Conservation (phyloP, 2,113 vertebrate species). For the Lepus timidus region DNA sequence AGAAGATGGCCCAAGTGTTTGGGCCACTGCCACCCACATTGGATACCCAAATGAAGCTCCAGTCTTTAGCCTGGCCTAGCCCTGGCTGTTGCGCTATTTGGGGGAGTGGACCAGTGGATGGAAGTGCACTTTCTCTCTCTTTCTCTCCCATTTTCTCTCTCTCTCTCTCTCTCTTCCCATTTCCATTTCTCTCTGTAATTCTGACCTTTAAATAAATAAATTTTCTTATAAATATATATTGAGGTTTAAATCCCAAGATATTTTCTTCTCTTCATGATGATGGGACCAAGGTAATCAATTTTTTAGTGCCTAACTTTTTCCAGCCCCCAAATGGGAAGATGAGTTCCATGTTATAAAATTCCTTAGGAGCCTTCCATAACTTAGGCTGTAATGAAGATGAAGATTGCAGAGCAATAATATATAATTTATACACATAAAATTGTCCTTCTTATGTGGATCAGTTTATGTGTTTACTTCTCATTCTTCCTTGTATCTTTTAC, state of each 20-base stretch:
- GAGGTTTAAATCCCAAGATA: background rate
- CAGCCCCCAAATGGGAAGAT: background rate
- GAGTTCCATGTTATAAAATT: constrained; percentile 21
- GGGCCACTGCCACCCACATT: too few species aligned
- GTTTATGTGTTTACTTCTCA: background rate
- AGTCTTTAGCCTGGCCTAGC: too few species aligned
- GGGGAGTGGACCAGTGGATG: too few species aligned
- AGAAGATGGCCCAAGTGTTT: too few species aligned
- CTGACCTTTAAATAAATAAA: too few species aligned
- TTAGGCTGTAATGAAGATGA: constrained; percentile 20
- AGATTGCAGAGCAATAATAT: background rate
- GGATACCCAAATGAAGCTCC: too few species aligned
- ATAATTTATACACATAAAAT: background rate
- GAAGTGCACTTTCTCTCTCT: too few species aligned
- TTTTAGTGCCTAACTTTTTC: background rate
- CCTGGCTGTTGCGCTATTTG: too few species aligned
- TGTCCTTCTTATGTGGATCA: background rate
- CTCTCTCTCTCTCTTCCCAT: too few species aligned
- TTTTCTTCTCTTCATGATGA: background rate
- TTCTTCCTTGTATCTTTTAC: constrained; percentile 45
- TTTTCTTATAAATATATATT: background rate
- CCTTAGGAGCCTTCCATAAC: background rate
- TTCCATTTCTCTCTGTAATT: too few species aligned
- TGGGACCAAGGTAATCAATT: background rate
- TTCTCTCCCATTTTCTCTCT: too few species aligned